Conservation (phyloP, 2,797 vertebrate genomes). For the Sparidentex hasta region DNA sequence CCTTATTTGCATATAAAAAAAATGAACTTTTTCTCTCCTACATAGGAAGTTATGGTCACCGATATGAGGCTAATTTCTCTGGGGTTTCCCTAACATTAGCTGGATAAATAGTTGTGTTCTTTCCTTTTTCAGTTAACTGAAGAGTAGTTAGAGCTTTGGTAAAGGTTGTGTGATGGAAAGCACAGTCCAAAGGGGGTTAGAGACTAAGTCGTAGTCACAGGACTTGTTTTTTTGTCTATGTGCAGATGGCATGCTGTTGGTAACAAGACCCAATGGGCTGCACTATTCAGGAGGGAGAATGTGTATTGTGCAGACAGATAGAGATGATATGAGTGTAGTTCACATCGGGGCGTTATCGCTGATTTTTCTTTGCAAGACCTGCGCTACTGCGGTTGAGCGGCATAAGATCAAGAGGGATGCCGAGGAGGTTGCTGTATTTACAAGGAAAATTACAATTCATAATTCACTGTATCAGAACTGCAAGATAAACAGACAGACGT, state of each 20-base stretch:
- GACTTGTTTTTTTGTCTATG: slow-evolving; percentile 67
- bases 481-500: too few species aligned
- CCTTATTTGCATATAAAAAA: too few species aligned
- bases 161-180: background rate
- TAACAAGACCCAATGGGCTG: slow-evolving; percentile 69
- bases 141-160: background rate
- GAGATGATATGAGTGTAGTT: slow-evolving; percentile 5
- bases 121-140: background rate
- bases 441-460: too few species aligned
- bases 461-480: too few species aligned
- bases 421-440: too few species aligned
- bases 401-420: too few species aligned
- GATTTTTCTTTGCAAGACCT: too few species aligned
- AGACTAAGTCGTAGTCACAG: background rate
- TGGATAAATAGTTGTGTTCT: background rate
- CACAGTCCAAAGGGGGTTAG: background rate
- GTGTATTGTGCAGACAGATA: slow-evolving; percentile 19
- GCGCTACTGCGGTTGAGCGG: too few species aligned
- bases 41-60: background rate
- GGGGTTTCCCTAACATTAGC: background rate
- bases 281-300: slow-evolving; percentile 43
- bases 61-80: background rate
- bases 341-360: too few species aligned
- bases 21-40: background rate
- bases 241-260: slow-evolving; percentile 58